Base-by-base conservation (phyloP, 2,113 vertebrate species). In the Pygathrix nemaeus region DNA sequence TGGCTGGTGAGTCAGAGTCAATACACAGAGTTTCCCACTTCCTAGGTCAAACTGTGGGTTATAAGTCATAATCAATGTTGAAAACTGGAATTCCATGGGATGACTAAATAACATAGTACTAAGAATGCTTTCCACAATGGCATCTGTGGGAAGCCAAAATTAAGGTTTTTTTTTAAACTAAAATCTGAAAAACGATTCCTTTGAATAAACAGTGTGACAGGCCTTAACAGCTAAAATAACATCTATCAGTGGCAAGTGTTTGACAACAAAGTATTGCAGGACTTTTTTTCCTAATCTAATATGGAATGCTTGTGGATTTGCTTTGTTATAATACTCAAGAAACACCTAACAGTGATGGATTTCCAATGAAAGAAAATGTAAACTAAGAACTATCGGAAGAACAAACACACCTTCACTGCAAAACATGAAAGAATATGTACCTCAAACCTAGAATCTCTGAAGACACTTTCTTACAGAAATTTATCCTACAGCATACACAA, bases 191-290 rank as follows among this genome's bases (percentile, higher is more conserved):
- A 97, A 72, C 72, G 66, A 96, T 82, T 91, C 40, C 75, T 95
- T 94, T 96, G 93, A 97, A 92, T 97, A 97, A 98, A 98, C 91
- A 93, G 94, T 2, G 17, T 52, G 82, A 95, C 75, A 40, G 38
- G 40, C 25, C 92, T 21, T 90, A 96, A 68, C 94, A 97, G 5
- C 43, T 91, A 57, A 93, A 96, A 94, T 25, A 30, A 95, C 73
- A 96, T 55, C 12, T 59, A 96, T 92, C 50, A 97, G 70, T 43
- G 96, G 27, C 8, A 96, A 90, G 32, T 83, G 32, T 93, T 64
- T 57, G 40, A 75, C 73, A 68, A 94, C 11, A 92, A 73, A 40
- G 57, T 64, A 88, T 14, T 8, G 78, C 21, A 3, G 80, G 20
- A 32, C 57, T 38, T 52, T 92, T 64, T 16, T 43, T 40, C 70